phyloP scores from a whole-genome alignment of 2,113 vertebrate species.

The Indicator maculatus region DNA sequence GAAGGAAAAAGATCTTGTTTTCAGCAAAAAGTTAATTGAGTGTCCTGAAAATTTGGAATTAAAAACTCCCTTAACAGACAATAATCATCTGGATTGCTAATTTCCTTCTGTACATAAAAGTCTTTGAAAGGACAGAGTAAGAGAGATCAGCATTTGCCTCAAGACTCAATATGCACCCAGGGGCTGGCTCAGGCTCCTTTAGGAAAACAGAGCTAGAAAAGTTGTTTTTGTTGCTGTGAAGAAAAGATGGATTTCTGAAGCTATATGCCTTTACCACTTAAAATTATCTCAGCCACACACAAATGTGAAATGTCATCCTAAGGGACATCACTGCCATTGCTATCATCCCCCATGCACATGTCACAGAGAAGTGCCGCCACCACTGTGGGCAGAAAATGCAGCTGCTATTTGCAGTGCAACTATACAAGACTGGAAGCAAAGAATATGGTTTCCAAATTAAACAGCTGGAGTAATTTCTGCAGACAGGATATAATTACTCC shows the following conservation, averaged over 20 bases:
- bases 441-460: slow-evolving; percentile 55
- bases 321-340: fast-evolving
- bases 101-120: slow-evolving; percentile 4
- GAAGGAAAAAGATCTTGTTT: background rate
- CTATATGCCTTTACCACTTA: background rate
- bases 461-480: slow-evolving; percentile 17
- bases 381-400: background rate
- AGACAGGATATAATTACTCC: slow-evolving; percentile 48
- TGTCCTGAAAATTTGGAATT: slow-evolving; percentile 34
- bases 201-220: background rate
- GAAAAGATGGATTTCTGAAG: background rate
- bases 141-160: slow-evolving; percentile 34
- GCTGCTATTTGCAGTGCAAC: background rate
- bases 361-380: background rate
- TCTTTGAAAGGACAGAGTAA: background rate
- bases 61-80: slow-evolving; percentile 33
- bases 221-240: background rate
- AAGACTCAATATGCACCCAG: background rate
- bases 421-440: slow-evolving; percentile 17
- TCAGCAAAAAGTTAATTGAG: slow-evolving; percentile 31
- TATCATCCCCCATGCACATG: background rate
- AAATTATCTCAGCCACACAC: background rate
- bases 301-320: background rate
- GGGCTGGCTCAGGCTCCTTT: background rate
- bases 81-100: slow-evolving; percentile 4